Evolutionary conservation across 1,140 invertebrate species (phyloP).

Genomic region (Heliconius hewitsoni): DNA sequence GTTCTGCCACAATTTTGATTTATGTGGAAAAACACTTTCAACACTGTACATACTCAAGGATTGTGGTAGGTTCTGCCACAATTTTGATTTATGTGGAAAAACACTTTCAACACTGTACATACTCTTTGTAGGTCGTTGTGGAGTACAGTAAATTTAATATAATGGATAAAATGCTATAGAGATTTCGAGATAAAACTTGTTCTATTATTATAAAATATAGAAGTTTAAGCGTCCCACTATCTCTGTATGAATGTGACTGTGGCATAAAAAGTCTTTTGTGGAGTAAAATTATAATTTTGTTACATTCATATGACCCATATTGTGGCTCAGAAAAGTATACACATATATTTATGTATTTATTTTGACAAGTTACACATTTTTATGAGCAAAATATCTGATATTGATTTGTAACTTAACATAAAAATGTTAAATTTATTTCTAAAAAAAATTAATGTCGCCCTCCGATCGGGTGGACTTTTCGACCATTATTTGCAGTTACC

Average conservation of each 20-base stretch:
- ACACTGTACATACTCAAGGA: background rate
- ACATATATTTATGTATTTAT: background rate
- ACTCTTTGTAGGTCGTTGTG: slow-evolving; percentile 11
- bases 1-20: too few relatives aligned
- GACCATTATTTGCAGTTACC: too few relatives aligned
- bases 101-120: background rate
- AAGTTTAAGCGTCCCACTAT: background rate
- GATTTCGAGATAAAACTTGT: slow-evolving; percentile 23
- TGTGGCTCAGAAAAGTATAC: background rate
- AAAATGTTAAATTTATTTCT: too few relatives aligned
- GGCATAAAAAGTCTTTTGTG: background rate
- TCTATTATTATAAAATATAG: slow-evolving; percentile 8
- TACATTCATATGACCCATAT: background rate
- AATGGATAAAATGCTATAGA: slow-evolving; percentile 15
- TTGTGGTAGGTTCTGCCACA: too few relatives aligned
- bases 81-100: too few relatives aligned
- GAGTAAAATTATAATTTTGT: background rate
- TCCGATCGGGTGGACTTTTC: too few relatives aligned
- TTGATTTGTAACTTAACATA: too few relatives aligned
- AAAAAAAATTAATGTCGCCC: too few relatives aligned
- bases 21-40: too few relatives aligned
- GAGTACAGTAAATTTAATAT: slow-evolving; percentile 14
- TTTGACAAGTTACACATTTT: too few relatives aligned
- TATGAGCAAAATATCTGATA: too few relatives aligned
- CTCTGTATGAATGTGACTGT: background rate